Conservation (phyloP, 2,113 vertebrate genomes). For the Oenanthe oenanthe region DNA sequence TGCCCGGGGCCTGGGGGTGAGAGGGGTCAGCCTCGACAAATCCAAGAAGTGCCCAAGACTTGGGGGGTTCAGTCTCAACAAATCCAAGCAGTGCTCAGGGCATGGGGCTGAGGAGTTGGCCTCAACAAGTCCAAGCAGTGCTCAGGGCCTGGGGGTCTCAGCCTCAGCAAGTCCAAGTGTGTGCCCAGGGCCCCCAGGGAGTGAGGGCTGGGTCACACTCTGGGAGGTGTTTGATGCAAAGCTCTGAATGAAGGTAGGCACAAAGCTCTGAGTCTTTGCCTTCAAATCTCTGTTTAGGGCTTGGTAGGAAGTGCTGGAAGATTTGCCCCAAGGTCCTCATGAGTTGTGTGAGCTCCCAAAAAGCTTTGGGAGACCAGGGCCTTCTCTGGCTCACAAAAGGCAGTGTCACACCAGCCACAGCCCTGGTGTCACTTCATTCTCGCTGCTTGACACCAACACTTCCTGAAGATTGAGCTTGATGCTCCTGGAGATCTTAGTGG, state of each 20-base stretch:
- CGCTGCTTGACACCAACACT: neutral
- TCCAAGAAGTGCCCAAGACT: neutral
- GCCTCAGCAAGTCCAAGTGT: accelerated
- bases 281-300: neutral
- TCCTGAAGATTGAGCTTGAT: neutral
- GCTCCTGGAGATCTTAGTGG: neutral
- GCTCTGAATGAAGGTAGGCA: neutral
- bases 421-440: accelerated
- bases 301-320: neutral
- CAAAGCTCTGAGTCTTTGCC: neutral
- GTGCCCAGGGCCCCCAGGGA: neutral
- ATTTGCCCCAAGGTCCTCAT: neutral
- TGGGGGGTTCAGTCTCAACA: neutral
- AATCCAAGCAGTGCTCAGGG: neutral
- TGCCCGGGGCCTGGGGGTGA: neutral
- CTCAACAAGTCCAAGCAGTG: neutral
- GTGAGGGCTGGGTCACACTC: neutral
- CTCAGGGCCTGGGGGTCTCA: neutral
- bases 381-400: neutral
- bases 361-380: neutral
- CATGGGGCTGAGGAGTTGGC: too few relatives aligned
- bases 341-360: neutral
- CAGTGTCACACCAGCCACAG: accelerated
- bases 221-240: neutral
- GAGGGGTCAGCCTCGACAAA: neutral